Evolutionary conservation across 2,113 vertebrate species (phyloP).

Genomic region (Hucho hucho): DNA sequence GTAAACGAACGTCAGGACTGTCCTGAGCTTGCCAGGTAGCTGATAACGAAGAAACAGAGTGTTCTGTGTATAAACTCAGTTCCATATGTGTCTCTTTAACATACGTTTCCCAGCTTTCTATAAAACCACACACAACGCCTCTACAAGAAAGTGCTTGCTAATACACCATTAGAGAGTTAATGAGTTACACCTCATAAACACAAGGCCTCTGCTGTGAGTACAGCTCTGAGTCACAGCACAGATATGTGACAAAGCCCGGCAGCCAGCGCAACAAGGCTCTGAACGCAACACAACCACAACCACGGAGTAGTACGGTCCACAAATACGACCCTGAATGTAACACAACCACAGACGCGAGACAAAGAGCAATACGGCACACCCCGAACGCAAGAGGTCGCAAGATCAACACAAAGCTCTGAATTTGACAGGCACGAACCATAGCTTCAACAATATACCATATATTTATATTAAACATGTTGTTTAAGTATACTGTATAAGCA

Average conservation of each 20-base stretch:
- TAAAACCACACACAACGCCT: conserved; percentile 69
- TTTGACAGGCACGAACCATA: not conserved
- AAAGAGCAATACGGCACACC: not conserved
- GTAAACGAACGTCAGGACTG: not conserved
- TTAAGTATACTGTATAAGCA: no score
- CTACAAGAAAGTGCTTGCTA: conserved; percentile 71
- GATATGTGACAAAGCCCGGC: conserved; percentile 58
- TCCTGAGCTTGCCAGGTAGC: not conserved
- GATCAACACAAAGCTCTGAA: conserved; percentile 15
- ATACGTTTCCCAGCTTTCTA: conserved; percentile 33
- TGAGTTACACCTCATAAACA: conserved; percentile 74
- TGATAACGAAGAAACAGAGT: conserved; percentile 24
- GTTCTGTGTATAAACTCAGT: conserved; percentile 19
- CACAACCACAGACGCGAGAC: conserved; percentile 1
- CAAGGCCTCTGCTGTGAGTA: conserved; percentile 61
- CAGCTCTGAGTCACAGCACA: conserved; percentile 67
- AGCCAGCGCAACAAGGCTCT: conserved; percentile 21
- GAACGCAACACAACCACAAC: conserved; percentile 13
- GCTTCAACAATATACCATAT: no score
- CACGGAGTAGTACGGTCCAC: not conserved
- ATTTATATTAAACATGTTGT: no score
- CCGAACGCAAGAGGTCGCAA: not conserved
- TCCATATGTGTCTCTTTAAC: conserved; percentile 41
- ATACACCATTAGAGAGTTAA: conserved; percentile 73
- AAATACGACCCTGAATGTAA: not conserved